A percentile compares a stretch with the other conserved stretches of the same genome.
Conservation (phyloP, 2,113 vertebrate genomes). For the Brachypodius melanocephalos region DNA sequence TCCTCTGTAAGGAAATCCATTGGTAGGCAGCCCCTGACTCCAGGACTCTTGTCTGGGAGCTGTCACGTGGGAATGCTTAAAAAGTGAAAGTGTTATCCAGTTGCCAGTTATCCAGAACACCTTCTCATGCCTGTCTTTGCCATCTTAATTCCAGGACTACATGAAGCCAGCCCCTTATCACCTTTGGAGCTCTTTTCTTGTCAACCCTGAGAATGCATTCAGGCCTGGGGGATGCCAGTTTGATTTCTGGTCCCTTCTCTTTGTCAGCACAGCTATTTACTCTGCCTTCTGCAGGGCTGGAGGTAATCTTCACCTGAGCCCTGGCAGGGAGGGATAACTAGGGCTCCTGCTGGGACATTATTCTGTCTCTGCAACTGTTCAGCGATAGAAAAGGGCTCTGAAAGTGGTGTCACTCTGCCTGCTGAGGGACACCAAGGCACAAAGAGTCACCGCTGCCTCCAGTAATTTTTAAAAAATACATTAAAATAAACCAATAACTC, state of each 20-base stretch:
- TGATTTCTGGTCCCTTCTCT: background rate
- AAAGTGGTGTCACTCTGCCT: background rate
- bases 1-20: slow-evolving; percentile 40
- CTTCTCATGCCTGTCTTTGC: background rate
- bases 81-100: slow-evolving; percentile 38
- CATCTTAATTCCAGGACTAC: background rate
- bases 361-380: background rate
- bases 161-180: slow-evolving; percentile 1
- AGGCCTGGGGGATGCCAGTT: background rate
- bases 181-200: background rate
- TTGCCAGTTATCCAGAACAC: background rate
- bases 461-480: background rate
- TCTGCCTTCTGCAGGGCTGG: background rate
- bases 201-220: background rate
- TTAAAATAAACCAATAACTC: background rate
- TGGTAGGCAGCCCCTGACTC: slow-evolving; percentile 41
- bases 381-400: background rate
- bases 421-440: background rate
- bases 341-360: background rate
- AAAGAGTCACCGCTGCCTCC: background rate
- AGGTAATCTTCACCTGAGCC: background rate
- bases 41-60: slow-evolving; percentile 9
- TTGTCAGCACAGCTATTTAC: background rate
- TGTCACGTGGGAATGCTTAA: slow-evolving; percentile 5
- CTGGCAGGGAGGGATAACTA: background rate